Base-by-base conservation (phyloP, 2,113 vertebrate genomes). In the Mesitornis unicolor region DNA sequence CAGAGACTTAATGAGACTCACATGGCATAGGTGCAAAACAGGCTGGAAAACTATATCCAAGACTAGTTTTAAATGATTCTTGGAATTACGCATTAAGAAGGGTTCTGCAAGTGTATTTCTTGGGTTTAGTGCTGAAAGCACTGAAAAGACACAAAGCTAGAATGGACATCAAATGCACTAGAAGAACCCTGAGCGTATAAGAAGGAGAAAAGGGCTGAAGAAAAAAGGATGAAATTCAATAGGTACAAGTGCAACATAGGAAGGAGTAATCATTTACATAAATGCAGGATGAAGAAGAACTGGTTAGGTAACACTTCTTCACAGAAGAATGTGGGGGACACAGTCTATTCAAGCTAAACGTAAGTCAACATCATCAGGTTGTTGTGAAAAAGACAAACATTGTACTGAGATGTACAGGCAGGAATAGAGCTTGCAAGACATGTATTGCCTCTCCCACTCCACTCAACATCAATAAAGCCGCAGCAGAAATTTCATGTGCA, bases 351-450 rank as follows among this genome's bases (percentile, higher is more conserved):
- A 95, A 84, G 64, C 64, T 57, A 64, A 95, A 74, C 35, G 2
- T 43, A 86, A 92, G 89, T 95, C 88, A 97, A 93, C 74, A 93
- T 60, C 90, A 92, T 70, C 79, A 86, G 42, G 12, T 51, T 67
- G 90, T 50, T 89, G 68, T 74, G 95, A 95, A 93, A 96, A 95
- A 89, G 93, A 76, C 83, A 95, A 96, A 95, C 82, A 90, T 12
- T 19, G 8, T 20, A 24, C 38, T 40, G 89, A 90, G 86, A 93
- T 25, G 64, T 73, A 92, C 22, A 74, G 90, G 69, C 78, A 91
- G 48, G 92, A 95, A 51, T 38, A 61, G 95, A 90, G 33, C 50
- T 70, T 74, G 50, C 83, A 74, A 94, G 94, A 65, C 80, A 61
- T 45, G 67, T 47, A 61, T 6, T 69, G 82, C 83, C 83, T 67